Percentiles rank a stretch among this genome's conserved stretches.
Evolutionary conservation across 2,888 invertebrate species (phyloP).

Genomic region (Drepanosiphum platanoidis): DNA sequence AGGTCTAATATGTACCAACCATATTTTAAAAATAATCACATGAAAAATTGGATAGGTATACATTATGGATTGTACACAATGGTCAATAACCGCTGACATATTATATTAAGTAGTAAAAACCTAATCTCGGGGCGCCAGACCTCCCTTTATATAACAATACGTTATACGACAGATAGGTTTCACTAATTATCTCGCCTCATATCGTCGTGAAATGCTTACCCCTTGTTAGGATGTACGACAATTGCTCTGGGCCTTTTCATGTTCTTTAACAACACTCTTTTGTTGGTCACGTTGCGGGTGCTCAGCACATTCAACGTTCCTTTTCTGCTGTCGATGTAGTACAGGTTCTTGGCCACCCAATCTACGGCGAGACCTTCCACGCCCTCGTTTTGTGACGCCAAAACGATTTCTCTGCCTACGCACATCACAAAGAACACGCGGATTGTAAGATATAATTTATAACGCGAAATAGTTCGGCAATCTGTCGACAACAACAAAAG

Average conservation of each 20-base stretch:
- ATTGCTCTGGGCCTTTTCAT: conserved; percentile 94
- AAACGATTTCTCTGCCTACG: conserved; percentile 80
- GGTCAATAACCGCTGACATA: too few species aligned
- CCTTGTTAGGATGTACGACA: conserved; percentile 95
- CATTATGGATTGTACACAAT: too few species aligned
- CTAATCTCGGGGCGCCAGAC: too few species aligned
- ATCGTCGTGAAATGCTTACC: too few species aligned
- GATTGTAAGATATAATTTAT: not conserved
- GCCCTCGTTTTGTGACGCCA: conserved; percentile 96
- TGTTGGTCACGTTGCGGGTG: conserved; percentile 84
- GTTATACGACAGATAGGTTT: too few species aligned
- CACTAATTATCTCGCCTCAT: too few species aligned
- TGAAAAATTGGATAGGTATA: too few species aligned
- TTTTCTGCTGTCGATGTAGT: conserved; percentile 93
- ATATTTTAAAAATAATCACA: too few species aligned
- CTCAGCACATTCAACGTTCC: conserved; percentile 93
- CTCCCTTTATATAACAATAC: too few species aligned
- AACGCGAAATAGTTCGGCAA: not conserved
- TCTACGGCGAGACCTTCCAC: conserved; percentile 95
- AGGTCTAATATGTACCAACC: too few species aligned
- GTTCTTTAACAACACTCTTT: conserved; percentile 84
- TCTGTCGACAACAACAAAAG: not conserved
- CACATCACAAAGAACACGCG: not conserved
- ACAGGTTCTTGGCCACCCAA: conserved; percentile 94
- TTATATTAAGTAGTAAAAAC: too few species aligned